Percentiles rank a stretch among this genome's conserved stretches.
phyloP scores from a whole-genome alignment of 2,113 vertebrate species.

The Recurvirostra avosetta region DNA sequence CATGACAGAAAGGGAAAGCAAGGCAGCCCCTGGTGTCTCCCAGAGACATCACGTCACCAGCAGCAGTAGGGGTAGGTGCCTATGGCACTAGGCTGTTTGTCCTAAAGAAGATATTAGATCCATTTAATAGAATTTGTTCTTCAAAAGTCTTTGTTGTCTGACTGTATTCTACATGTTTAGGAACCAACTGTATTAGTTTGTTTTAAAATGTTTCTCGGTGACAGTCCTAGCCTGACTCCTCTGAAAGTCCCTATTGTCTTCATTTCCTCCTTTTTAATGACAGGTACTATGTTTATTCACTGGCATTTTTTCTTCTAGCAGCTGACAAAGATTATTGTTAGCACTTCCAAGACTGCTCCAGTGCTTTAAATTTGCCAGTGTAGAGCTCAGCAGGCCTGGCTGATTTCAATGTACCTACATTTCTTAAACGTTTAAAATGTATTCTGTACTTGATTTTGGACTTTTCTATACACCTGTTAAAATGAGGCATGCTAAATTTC shows the following conservation, averaged over 20 bases:
- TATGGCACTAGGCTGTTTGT: not conserved
- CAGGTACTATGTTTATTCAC: conserved; percentile 1
- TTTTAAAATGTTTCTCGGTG: not conserved
- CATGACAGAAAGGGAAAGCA: not conserved
- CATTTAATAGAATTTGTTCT: not conserved
- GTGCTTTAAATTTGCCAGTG: not conserved
- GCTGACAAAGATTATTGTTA: not conserved
- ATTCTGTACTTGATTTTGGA: not conserved
- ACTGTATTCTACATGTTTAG: not conserved
- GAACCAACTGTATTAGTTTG: not conserved
- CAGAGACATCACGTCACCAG: not conserved
- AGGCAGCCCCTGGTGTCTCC: not conserved
- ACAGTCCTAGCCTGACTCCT: not conserved
- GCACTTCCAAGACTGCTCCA: not conserved
- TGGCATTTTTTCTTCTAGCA: conserved; percentile 2
- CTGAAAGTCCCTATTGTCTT: not conserved
- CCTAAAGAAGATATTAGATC: not conserved
- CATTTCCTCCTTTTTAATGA: conserved; percentile 11
- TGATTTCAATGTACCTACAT: not conserved
- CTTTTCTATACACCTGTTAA: not conserved
- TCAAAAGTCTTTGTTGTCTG: not conserved
- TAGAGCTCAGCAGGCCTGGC: not conserved
- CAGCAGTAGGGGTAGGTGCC: not conserved
- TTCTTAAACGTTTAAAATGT: not conserved
- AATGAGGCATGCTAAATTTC: not conserved